Evolutionary conservation across 2,797 vertebrate species (phyloP).

Genomic region (Myotis myotis): DNA sequence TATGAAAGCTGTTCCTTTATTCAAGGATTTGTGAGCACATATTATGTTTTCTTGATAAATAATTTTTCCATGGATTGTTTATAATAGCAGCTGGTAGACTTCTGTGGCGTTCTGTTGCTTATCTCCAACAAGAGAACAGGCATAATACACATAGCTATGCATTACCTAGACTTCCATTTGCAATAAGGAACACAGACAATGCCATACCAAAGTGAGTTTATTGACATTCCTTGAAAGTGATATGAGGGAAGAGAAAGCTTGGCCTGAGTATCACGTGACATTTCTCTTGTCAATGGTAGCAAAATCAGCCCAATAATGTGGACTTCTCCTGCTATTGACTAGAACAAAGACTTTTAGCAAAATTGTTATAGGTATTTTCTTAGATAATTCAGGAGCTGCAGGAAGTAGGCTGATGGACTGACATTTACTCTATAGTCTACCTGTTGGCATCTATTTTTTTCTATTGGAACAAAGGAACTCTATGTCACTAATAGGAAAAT

Average conservation of each 20-base stretch:
- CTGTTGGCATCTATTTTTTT: slow-evolving; percentile 81
- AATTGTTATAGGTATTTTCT: slow-evolving; percentile 78
- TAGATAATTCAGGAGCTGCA: slow-evolving; percentile 82
- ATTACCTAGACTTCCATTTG: neutral
- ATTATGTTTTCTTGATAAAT: neutral
- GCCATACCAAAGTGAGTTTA: slow-evolving; percentile 93
- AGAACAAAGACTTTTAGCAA: slow-evolving; percentile 82
- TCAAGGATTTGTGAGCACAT: neutral
- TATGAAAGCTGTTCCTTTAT: slow-evolving; percentile 2
- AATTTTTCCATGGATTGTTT: neutral
- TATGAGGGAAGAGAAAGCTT: slow-evolving; percentile 88
- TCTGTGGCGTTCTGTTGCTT: neutral
- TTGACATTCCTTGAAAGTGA: slow-evolving; percentile 92
- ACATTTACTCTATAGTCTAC: slow-evolving; percentile 82
- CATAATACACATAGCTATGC: neutral
- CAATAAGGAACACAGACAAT: slow-evolving; percentile 80
- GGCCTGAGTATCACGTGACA: slow-evolving; percentile 90
- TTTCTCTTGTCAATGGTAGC: slow-evolving; percentile 84
- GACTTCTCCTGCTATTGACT: slow-evolving; percentile 83
- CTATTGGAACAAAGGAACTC: slow-evolving; percentile 82
- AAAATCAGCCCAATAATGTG: slow-evolving; percentile 84
- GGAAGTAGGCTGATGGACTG: slow-evolving; percentile 82
- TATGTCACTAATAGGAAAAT: slow-evolving; percentile 81
- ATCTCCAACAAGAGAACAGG: neutral
- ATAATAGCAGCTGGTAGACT: neutral